Evolutionary conservation across 2,888 invertebrate species (phyloP).

Genomic region (Parochlus steinenii): DNA sequence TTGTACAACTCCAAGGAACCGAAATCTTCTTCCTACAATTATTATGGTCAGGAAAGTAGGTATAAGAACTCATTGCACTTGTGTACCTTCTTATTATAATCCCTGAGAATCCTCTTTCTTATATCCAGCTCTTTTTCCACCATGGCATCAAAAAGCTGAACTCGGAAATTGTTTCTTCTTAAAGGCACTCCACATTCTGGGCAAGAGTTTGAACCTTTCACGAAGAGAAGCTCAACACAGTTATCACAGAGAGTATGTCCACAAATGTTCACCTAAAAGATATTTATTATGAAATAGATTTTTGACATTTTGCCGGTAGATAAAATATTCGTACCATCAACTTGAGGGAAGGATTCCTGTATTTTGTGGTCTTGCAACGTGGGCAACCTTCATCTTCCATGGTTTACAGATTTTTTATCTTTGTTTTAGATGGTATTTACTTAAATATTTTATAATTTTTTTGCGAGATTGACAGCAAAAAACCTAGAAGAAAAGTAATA

Average conservation of each 20-base stretch:
- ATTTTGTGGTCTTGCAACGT: constrained; percentile 92
- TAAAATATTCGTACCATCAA: no score
- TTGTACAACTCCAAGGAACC: constrained; percentile 67
- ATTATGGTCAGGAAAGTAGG: neutral
- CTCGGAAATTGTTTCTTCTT: constrained; percentile 75
- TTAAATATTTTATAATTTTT: no score
- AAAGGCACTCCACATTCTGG: constrained; percentile 85
- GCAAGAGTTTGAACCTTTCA: constrained; percentile 91
- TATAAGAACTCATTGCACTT: neutral
- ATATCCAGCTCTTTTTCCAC: constrained; percentile 98
- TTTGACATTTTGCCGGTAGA: no score
- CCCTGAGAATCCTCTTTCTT: constrained; percentile 67
- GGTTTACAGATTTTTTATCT: no score
- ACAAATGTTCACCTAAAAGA: constrained; percentile 94
- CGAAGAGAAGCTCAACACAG: constrained; percentile 89
- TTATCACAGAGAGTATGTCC: constrained; percentile 96
- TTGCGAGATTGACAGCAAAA: no score
- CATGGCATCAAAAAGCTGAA: constrained; percentile 86
- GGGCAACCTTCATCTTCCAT: constrained; percentile 85
- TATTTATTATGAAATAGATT: no score
- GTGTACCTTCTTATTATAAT: constrained; percentile 68
- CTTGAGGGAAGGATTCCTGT: constrained; percentile 88
- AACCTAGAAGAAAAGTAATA: no score
- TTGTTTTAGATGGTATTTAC: no score
- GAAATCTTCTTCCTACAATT: constrained; percentile 70